Evolutionary conservation across 2,888 invertebrate genomes (phyloP).

Genomic region (Limnephilus lunatus): DNA sequence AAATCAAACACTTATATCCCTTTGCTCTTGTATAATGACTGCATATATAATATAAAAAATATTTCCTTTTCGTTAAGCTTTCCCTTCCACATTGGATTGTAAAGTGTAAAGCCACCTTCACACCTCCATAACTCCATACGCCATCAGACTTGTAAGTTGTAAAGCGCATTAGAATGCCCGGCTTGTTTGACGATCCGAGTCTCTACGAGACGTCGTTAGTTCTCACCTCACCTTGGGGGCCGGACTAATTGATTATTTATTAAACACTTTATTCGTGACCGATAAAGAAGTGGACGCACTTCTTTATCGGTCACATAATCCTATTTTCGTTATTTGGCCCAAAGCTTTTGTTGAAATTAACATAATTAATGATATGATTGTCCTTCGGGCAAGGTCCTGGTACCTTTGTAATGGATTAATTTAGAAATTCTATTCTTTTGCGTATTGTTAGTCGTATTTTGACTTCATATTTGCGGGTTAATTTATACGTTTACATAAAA

Average conservation of each 20-base stretch:
- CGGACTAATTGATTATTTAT: constrained; percentile 18
- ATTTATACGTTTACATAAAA: too few relatives aligned
- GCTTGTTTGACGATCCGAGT: not conserved
- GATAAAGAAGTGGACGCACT: not conserved
- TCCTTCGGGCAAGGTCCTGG: not conserved
- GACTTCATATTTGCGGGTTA: too few relatives aligned
- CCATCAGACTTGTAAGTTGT: not conserved
- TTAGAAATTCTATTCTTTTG: not conserved
- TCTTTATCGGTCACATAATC: not conserved
- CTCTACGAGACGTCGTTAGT: not conserved
- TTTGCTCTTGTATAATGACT: too few relatives aligned
- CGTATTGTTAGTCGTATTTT: too few relatives aligned
- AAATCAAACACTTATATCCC: too few relatives aligned
- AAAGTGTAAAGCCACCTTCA: not conserved
- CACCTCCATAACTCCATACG: not conserved
- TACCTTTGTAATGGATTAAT: not conserved
- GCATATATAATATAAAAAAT: not conserved
- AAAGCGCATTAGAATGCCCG: not conserved
- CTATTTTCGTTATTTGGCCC: not conserved
- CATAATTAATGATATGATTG: not conserved
- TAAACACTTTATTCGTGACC: constrained; percentile 2
- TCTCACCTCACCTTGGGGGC: not conserved
- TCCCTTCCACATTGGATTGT: not conserved
- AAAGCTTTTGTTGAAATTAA: not conserved
- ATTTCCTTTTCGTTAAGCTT: not conserved